Evolutionary conservation across 2,797 vertebrate species (phyloP).

Genomic region (Zalophus californianus): DNA sequence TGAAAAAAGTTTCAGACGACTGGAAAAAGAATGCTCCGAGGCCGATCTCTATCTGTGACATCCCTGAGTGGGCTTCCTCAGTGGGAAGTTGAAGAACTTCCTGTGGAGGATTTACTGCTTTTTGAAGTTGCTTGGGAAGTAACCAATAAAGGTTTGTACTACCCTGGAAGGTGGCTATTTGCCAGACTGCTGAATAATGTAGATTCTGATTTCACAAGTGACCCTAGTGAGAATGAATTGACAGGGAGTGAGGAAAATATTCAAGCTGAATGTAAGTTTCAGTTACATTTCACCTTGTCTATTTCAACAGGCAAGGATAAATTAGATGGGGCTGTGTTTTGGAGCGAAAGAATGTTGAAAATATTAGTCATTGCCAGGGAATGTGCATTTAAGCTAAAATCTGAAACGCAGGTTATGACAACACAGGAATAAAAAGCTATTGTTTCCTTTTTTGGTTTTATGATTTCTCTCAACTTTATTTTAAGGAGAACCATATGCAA

Average conservation of each 20-base stretch:
- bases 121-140: conserved; percentile 99
- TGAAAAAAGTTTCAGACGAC: neutral
- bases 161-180: neutral
- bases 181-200: neutral
- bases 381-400: neutral
- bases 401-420: neutral
- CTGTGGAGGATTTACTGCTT: conserved; percentile 93
- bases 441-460: neutral
- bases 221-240: neutral
- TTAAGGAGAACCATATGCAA: neutral
- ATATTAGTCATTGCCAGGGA: neutral
- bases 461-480: conserved; percentile 40
- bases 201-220: neutral
- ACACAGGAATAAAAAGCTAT: neutral
- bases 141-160: conserved; percentile 96
- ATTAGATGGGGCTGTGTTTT: neutral
- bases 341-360: neutral
- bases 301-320: neutral
- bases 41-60: conserved; percentile 94
- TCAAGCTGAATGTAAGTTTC: neutral
- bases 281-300: neutral
- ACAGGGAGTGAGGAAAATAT: neutral
- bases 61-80: conserved; percentile 94
- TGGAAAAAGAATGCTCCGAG: conserved; percentile 90
- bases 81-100: conserved; percentile 94